A percentile compares a stretch with the other conserved stretches of the same genome.
Evolutionary conservation across 2,113 vertebrate species (phyloP).

Genomic region (Ursus arctos): DNA sequence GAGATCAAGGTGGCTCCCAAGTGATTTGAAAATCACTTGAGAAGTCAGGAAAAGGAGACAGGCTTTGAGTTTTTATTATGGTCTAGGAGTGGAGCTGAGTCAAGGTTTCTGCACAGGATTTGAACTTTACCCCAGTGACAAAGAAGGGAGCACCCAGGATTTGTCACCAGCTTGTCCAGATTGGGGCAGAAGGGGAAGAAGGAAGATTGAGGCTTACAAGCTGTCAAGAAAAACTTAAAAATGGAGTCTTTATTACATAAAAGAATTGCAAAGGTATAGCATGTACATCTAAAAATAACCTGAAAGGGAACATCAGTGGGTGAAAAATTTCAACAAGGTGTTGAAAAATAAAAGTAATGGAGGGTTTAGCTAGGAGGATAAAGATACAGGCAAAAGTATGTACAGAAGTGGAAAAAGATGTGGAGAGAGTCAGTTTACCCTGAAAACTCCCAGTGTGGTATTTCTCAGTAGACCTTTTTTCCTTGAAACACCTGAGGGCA

Average conservation of each 20-base stretch:
- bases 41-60: neutral
- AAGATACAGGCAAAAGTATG: neutral
- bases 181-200: neutral
- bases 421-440: neutral
- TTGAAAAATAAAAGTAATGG: neutral
- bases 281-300: neutral
- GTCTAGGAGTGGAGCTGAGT: neutral
- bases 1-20: rapidly evolving
- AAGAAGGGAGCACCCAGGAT: neutral
- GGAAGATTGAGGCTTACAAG: neutral
- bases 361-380: neutral
- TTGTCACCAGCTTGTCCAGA: neutral
- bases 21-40: neutral
- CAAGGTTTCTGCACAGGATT: neutral
- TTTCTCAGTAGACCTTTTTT: neutral
- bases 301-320: neutral
- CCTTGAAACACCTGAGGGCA: neutral
- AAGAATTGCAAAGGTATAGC: neutral
- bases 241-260: neutral
- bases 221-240: neutral
- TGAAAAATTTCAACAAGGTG: neutral
- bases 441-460: neutral
- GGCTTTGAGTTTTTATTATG: neutral
- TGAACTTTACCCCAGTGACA: neutral
- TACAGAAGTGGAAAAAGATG: neutral